A percentile compares a stretch with the other conserved stretches of the same genome.
These are phyloP conservation scores for Aleiodes testaceus DNA, from an alignment of 2,888 invertebrate genomes.

Conservation along the genomic window DNA sequence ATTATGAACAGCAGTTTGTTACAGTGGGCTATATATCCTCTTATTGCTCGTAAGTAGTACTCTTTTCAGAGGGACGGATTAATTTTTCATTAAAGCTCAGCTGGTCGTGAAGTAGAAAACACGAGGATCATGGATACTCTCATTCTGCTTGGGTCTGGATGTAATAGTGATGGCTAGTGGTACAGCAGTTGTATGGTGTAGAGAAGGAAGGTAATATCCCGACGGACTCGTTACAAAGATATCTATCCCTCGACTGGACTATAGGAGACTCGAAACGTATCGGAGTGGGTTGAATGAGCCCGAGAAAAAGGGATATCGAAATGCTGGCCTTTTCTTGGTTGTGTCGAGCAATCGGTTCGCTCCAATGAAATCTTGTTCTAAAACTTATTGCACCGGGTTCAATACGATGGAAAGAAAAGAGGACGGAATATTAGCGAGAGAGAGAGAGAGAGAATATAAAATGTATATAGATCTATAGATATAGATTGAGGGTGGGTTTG, in stretches of 20 bases:
- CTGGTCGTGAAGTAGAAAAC: slow-evolving; percentile 28
- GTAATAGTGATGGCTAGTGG: slow-evolving; percentile 12
- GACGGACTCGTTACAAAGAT: slow-evolving; percentile 32
- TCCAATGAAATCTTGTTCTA: slow-evolving; percentile 64
- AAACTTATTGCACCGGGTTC: slow-evolving; percentile 62
- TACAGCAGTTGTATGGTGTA: slow-evolving; percentile 28
- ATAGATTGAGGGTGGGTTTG: slow-evolving; percentile 32
- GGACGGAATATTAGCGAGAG: slow-evolving; percentile 25
- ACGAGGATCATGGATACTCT: neutral
- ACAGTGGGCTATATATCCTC: slow-evolving; percentile 11
- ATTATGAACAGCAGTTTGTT: neutral
- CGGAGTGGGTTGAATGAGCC: slow-evolving; percentile 25
- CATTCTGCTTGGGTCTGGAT: slow-evolving; percentile 10
- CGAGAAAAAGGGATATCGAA: slow-evolving; percentile 47
- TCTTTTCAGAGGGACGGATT: slow-evolving; percentile 36
- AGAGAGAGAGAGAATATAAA: slow-evolving; percentile 34
- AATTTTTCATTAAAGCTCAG: slow-evolving; percentile 50
- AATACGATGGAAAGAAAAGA: slow-evolving; percentile 10
- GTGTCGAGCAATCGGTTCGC: slow-evolving; percentile 57
- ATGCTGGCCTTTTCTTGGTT: slow-evolving; percentile 36
- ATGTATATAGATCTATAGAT: slow-evolving; percentile 39
- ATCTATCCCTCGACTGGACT: slow-evolving; percentile 5
- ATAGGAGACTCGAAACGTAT: neutral
- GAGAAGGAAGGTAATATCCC: slow-evolving; percentile 36
- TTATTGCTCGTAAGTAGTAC: slow-evolving; percentile 25